These are phyloP conservation scores for Schizopygopsis malacanthus DNA, from an alignment of 2,797 vertebrate genomes.

Conservation along the genomic window DNA sequence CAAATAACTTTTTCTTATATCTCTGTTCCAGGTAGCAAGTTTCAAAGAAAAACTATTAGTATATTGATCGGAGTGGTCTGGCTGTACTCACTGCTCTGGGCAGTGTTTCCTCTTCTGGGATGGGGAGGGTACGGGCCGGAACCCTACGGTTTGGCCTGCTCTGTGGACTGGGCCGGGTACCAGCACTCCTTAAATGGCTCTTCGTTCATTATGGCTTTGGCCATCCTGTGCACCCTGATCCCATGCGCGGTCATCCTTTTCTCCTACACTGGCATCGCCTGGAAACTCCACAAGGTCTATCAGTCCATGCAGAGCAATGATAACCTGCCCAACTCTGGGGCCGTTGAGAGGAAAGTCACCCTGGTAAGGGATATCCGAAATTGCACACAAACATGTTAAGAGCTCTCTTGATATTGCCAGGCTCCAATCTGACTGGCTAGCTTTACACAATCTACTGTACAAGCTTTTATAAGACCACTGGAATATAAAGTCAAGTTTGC, in stretches of 20 bases:
- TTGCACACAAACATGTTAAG: neutral
- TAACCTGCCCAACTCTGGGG: conserved; percentile 60
- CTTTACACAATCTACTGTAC: neutral
- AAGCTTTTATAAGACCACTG: no score
- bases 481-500: no score
- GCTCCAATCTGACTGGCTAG: neutral
- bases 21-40: conserved; percentile 63
- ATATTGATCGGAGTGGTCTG: conserved; percentile 68
- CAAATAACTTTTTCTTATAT: neutral
- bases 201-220: conserved; percentile 69
- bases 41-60: conserved; percentile 65
- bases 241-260: conserved; percentile 70
- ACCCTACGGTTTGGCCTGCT: conserved; percentile 72
- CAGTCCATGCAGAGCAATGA: conserved; percentile 66
- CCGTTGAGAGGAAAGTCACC: conserved; percentile 71
- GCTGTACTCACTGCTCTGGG: conserved; percentile 71
- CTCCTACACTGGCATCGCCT: conserved; percentile 71
- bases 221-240: conserved; percentile 69
- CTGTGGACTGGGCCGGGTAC: conserved; percentile 72
- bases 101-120: conserved; percentile 69
- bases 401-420: neutral
- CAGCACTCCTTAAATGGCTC: conserved; percentile 68
- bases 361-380: conserved; percentile 59
- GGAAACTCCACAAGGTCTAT: conserved; percentile 76
- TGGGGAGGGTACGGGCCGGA: conserved; percentile 75